phyloP scores from a whole-genome alignment of 1,140 invertebrate species.

The Drosophila lacertosa region DNA sequence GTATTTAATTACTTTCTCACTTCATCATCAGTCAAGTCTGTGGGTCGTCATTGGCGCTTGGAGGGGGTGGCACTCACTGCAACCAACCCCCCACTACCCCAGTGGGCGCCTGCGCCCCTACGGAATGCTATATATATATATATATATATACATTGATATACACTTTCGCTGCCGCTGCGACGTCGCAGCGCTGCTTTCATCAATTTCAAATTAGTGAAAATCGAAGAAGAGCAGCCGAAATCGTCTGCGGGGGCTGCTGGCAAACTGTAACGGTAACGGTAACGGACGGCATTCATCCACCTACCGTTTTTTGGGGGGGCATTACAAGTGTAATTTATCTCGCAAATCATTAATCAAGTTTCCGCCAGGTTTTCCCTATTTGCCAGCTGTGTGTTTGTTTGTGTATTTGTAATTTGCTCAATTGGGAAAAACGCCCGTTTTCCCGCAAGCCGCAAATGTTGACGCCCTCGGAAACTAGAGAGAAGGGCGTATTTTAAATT shows the following conservation, averaged over 20 bases:
- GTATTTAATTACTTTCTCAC: slow-evolving; percentile 83
- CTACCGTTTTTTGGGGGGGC: slow-evolving; percentile 53
- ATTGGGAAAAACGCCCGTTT: slow-evolving; percentile 8
- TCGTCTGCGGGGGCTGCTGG: slow-evolving; percentile 51
- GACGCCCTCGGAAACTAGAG: slow-evolving; percentile 47
- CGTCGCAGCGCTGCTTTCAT: slow-evolving; percentile 62
- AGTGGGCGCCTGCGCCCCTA: slow-evolving; percentile 60
- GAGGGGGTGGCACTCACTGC: slow-evolving; percentile 25
- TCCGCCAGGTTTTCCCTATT: slow-evolving; percentile 19
- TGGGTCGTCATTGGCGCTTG: slow-evolving; percentile 62
- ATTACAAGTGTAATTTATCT: slow-evolving; percentile 83
- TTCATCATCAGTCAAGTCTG: slow-evolving; percentile 82
- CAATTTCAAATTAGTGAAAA: slow-evolving; percentile 82
- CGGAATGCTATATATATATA: slow-evolving; percentile 24
- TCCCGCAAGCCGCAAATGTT: slow-evolving; percentile 33
- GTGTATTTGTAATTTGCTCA: slow-evolving; percentile 12
- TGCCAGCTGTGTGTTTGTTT: slow-evolving; percentile 4
- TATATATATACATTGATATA: slow-evolving; percentile 67
- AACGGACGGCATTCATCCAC: slow-evolving; percentile 51
- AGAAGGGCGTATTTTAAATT: slow-evolving; percentile 74
- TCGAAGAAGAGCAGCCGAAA: slow-evolving; percentile 72
- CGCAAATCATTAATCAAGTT: slow-evolving; percentile 79
- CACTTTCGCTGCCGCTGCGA: slow-evolving; percentile 21
- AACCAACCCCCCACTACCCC: background rate
- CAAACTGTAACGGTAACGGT: slow-evolving; percentile 31